Evolutionary conservation across 1,140 invertebrate genomes (phyloP).

Genomic region (Bombus haemorrhoidalis): DNA sequence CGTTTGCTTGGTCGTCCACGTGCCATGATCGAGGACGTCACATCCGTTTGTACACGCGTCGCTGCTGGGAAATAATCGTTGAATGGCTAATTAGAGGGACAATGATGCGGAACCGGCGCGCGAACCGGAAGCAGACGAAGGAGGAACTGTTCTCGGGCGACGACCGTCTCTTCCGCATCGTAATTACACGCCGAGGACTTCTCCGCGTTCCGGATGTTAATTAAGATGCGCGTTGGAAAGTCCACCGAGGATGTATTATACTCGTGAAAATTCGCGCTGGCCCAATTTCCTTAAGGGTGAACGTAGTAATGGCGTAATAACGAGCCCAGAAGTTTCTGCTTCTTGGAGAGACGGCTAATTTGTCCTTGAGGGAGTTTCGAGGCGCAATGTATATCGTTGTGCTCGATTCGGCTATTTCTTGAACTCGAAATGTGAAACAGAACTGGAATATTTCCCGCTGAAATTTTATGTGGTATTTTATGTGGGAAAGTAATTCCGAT

Average conservation of each 20-base stretch:
- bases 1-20: slow-evolving; percentile 62
- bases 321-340: neutral
- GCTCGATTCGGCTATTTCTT: too few relatives aligned
- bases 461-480: too few relatives aligned
- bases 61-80: slow-evolving; percentile 72
- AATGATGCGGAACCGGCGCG: slow-evolving; percentile 74
- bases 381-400: too few relatives aligned
- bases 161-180: slow-evolving; percentile 65
- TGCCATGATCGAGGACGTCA: slow-evolving; percentile 70
- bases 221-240: slow-evolving; percentile 13
- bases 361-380: neutral
- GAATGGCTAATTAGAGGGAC: slow-evolving; percentile 77
- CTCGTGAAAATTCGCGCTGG: slow-evolving; percentile 2
- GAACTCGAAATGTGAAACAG: too few relatives aligned
- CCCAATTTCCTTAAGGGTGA: neutral
- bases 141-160: slow-evolving; percentile 47
- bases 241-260: neutral
- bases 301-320: slow-evolving; percentile 6
- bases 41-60: slow-evolving; percentile 70
- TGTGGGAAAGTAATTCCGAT: too few relatives aligned
- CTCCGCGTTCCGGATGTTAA: slow-evolving; percentile 48
- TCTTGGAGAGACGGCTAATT: neutral
- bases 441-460: too few relatives aligned
- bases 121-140: slow-evolving; percentile 69
- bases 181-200: slow-evolving; percentile 52